Evolutionary conservation across 2,888 invertebrate species (phyloP).

Genomic region (Tachina lurida): DNA sequence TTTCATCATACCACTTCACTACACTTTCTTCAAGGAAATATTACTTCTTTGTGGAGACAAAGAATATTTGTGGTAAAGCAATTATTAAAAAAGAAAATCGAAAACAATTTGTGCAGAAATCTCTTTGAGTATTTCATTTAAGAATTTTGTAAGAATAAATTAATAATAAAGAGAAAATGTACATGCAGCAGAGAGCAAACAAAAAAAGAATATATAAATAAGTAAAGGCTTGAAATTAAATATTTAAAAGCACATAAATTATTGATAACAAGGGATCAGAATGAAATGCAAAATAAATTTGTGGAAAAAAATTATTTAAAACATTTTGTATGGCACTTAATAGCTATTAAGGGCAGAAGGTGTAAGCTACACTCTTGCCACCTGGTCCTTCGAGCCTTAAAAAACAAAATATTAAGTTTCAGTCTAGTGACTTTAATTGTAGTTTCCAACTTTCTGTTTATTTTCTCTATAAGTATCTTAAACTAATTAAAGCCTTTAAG

Average conservation of each 20-base stretch:
- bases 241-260: neutral
- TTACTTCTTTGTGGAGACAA: slow-evolving; percentile 24
- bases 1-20: neutral
- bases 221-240: slow-evolving; percentile 7
- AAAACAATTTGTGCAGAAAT: slow-evolving; percentile 50
- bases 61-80: slow-evolving; percentile 24
- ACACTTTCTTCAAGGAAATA: slow-evolving; percentile 17
- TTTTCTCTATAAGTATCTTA: too few species aligned
- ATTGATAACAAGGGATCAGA: neutral
- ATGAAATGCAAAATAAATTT: too few species aligned
- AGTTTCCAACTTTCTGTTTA: too few species aligned
- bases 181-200: neutral
- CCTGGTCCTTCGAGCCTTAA: neutral
- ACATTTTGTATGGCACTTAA: too few species aligned
- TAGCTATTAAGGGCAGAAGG: too few species aligned
- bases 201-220: neutral
- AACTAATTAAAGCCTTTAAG: neutral
- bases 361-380: neutral
- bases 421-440: too few species aligned
- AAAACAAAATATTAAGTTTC: too few species aligned
- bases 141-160: slow-evolving; percentile 31
- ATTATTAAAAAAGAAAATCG: neutral
- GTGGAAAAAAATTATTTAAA: too few species aligned
- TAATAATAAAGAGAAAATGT: slow-evolving; percentile 8
- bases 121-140: slow-evolving; percentile 40